Percentiles rank a stretch among this genome's conserved stretches.
phyloP scores from a whole-genome alignment of 2,797 vertebrate species.

The Oryzias sinensis region DNA sequence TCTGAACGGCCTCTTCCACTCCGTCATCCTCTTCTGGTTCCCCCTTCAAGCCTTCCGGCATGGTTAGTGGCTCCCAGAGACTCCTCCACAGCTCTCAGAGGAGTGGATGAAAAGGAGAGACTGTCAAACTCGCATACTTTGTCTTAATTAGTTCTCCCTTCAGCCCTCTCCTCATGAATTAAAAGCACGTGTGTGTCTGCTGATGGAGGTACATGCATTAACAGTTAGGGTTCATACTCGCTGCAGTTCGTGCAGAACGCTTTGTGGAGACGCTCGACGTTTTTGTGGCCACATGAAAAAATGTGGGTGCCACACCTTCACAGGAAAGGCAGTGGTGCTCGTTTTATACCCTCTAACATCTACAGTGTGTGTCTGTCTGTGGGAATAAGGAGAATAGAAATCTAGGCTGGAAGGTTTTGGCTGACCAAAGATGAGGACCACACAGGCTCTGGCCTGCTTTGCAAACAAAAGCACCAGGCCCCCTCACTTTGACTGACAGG shows the following conservation, averaged over 20 bases:
- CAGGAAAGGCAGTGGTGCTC: slow-evolving; percentile 15
- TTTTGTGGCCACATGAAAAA: not conserved
- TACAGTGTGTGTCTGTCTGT: slow-evolving; percentile 26
- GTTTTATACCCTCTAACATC: slow-evolving; percentile 32
- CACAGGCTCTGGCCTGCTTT: slow-evolving; percentile 76
- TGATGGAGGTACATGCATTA: slow-evolving; percentile 30
- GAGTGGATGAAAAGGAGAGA: slow-evolving; percentile 57
- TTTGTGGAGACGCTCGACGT: slow-evolving; percentile 21
- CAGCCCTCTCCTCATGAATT: slow-evolving; percentile 60
- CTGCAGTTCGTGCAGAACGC: slow-evolving; percentile 12
- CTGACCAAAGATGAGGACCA: slow-evolving; percentile 72
- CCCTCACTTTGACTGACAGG: slow-evolving; percentile 75
- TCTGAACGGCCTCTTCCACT: slow-evolving; percentile 99
- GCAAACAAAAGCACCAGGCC: slow-evolving; percentile 75
- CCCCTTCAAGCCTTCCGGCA: slow-evolving; percentile 97
- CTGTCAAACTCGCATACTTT: slow-evolving; percentile 66
- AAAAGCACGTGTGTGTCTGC: slow-evolving; percentile 63
- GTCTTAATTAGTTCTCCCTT: slow-evolving; percentile 71
- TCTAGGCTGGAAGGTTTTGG: slow-evolving; percentile 56
- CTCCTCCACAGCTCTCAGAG: slow-evolving; percentile 38
- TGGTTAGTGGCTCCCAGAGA: slow-evolving; percentile 85
- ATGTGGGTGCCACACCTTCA: slow-evolving; percentile 8
- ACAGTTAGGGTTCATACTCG: slow-evolving; percentile 24
- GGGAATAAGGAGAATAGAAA: slow-evolving; percentile 45
- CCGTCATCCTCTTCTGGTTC: slow-evolving; percentile 99